Conservation (phyloP, 2,113 vertebrate species). For the Gavia stellata region DNA sequence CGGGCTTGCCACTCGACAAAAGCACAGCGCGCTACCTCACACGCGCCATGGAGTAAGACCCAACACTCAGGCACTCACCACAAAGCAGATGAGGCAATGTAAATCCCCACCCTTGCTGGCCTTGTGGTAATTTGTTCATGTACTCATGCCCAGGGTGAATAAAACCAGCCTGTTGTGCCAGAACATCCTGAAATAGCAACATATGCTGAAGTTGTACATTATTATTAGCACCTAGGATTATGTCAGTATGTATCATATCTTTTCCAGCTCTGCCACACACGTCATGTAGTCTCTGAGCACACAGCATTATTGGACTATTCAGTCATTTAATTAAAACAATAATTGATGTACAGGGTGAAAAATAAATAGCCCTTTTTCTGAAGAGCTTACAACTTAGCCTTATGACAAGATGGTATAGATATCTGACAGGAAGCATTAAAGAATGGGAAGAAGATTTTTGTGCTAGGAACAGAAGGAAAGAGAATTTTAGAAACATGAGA, state of each 20-base stretch:
- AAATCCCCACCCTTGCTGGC: background rate
- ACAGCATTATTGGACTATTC: background rate
- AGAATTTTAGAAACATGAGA: background rate
- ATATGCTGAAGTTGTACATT: background rate
- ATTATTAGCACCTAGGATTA: slow-evolving; percentile 36
- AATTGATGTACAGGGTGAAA: background rate
- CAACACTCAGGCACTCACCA: background rate
- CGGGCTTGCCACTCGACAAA: background rate
- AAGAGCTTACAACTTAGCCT: background rate
- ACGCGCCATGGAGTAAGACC: background rate
- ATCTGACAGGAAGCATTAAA: background rate
- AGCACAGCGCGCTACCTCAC: background rate
- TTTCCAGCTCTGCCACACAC: background rate
- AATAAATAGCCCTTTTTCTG: background rate
- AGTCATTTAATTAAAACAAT: slow-evolving; percentile 12
- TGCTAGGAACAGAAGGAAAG: background rate
- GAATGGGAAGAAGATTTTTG: background rate
- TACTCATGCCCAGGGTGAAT: background rate
- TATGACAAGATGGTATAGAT: background rate
- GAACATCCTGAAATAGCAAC: slow-evolving; percentile 6
- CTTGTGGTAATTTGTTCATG: background rate
- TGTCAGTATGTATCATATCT: background rate
- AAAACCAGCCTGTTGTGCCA: slow-evolving; percentile 4
- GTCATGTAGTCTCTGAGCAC: background rate
- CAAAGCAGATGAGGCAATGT: slow-evolving; percentile 4